A percentile compares a stretch with the other conserved stretches of the same genome.
phyloP scores from a whole-genome alignment of 2,113 vertebrate species.

The Hylia prasina region DNA sequence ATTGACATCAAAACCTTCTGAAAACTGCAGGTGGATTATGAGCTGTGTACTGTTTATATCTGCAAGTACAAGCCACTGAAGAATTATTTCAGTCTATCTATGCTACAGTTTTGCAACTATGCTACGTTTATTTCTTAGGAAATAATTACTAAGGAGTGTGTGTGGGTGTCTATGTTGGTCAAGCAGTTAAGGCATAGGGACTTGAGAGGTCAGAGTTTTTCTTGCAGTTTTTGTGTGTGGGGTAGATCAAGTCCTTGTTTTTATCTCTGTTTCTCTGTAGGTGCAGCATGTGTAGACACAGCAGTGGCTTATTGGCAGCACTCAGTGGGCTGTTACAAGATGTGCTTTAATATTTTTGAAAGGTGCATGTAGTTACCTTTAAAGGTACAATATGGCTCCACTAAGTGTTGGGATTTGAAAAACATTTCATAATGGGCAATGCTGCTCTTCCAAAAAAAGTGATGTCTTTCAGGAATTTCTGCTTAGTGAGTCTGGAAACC shows the following conservation, averaged over 20 bases:
- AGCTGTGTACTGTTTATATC: constrained; percentile 42
- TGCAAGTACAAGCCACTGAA: constrained; percentile 30
- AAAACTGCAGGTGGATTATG: constrained; percentile 54
- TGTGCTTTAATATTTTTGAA: neutral
- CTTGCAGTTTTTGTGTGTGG: neutral
- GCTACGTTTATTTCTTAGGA: neutral
- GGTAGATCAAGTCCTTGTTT: neutral
- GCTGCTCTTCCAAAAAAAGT: neutral
- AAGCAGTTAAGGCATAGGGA: neutral
- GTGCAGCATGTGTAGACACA: neutral
- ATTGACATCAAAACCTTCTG: constrained; percentile 39
- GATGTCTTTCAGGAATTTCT: neutral
- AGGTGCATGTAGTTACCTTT: neutral
- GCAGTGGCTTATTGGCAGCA: neutral
- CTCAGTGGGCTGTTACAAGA: neutral
- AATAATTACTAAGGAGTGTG: neutral
- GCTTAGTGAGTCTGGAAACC: neutral
- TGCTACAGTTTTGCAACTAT: neutral
- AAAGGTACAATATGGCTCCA: neutral
- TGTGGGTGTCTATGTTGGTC: neutral
- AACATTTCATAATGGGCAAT: neutral
- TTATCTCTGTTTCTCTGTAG: neutral
- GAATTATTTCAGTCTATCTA: neutral
- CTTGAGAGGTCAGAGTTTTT: neutral
- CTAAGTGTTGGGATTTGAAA: neutral